These are phyloP conservation scores for Euura lappo DNA, from an alignment of 1,140 invertebrate genomes.

Conservation along the genomic window DNA sequence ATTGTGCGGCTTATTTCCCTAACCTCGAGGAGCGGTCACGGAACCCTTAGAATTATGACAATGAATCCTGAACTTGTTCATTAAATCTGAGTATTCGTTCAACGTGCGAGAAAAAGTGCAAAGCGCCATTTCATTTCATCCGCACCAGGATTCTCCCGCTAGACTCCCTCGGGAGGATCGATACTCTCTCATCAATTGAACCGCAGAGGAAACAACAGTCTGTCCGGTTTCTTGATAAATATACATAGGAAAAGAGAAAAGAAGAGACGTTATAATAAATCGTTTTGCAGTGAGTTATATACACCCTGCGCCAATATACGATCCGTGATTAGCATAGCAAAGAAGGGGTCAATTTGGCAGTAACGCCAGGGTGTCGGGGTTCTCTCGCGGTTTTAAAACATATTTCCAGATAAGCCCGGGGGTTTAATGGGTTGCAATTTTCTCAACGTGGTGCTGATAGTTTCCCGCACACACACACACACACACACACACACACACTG, in stretches of 20 bases:
- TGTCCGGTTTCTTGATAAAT: background rate
- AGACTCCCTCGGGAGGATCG: background rate
- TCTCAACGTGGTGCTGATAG: background rate
- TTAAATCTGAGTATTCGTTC: no score
- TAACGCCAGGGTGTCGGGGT: background rate
- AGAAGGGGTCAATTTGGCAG: background rate
- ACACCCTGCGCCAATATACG: background rate
- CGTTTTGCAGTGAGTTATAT: background rate
- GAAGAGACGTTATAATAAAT: background rate
- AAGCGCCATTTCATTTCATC: background rate
- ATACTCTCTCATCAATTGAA: conserved; percentile 9
- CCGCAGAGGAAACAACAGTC: background rate
- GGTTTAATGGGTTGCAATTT: background rate
- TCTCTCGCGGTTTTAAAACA: background rate
- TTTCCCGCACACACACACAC: no score
- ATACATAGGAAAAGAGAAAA: background rate
- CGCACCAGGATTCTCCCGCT: no score
- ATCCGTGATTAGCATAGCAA: background rate
- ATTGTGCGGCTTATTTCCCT: background rate
- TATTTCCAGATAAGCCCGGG: background rate
- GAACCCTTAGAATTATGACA: no score
- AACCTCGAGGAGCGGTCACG: no score
- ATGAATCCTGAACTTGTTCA: no score
- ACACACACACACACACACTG: no score
- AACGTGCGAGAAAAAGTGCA: background rate